Conservation (phyloP, 2,113 vertebrate genomes). For the Euleptes europaea region DNA sequence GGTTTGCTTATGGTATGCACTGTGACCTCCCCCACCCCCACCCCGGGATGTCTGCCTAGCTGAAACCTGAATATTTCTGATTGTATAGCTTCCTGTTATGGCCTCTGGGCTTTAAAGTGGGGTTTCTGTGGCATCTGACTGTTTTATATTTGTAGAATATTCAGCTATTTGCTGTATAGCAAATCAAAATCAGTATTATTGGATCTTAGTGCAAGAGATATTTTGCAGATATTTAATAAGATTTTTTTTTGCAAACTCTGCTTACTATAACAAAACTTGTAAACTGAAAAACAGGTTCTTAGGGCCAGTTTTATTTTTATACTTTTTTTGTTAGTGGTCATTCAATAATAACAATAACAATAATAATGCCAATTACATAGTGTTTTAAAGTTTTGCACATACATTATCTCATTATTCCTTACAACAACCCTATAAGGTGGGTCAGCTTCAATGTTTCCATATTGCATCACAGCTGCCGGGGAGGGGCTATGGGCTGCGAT, state of each 20-base stretch:
- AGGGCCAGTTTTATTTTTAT: too few species aligned
- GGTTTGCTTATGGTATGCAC: too few species aligned
- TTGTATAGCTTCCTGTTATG: neutral
- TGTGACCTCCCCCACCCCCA: neutral
- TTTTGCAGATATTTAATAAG: neutral
- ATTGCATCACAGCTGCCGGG: neutral
- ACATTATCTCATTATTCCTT: neutral
- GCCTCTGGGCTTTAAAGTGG: neutral
- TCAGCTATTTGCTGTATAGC: neutral
- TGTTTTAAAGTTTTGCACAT: neutral
- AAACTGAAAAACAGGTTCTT: neutral
- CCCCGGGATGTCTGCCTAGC: neutral
- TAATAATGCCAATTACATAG: neutral
- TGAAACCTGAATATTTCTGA: neutral
- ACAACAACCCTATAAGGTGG: neutral
- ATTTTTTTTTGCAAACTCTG: too few species aligned
- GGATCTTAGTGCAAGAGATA: neutral
- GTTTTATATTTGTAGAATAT: neutral
- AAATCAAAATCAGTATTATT: neutral
- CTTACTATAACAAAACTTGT: neutral
- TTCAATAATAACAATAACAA: too few species aligned
- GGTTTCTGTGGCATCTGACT: neutral
- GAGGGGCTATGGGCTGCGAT: neutral
- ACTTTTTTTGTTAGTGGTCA: too few species aligned
- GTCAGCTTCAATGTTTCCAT: neutral